Percentiles rank a stretch among this genome's conserved stretches.
Conservation (phyloP, 2,113 vertebrate species). For the Henicopernis longicauda region DNA sequence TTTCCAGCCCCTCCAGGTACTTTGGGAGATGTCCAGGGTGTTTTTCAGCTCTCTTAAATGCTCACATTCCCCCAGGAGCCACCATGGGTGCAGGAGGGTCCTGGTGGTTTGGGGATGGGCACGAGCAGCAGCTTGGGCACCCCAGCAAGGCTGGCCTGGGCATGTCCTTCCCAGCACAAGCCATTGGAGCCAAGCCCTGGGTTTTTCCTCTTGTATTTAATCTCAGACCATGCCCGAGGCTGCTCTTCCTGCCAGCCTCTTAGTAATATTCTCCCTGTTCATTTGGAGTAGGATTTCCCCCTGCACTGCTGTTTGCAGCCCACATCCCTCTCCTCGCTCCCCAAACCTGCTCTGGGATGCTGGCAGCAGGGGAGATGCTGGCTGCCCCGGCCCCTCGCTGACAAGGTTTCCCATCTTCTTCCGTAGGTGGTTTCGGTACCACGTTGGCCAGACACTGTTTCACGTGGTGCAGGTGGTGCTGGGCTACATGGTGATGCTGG, state of each 20-base stretch:
- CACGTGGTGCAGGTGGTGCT: constrained; percentile 87
- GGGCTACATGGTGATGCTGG: constrained; percentile 92
- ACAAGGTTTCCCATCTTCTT: not conserved
- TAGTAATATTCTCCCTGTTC: rapidly evolving
- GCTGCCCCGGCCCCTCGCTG: not conserved
- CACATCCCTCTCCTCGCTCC: not conserved
- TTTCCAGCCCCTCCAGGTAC: not conserved
- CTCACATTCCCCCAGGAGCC: not conserved
- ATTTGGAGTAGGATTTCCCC: not conserved
- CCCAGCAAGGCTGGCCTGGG: not conserved
- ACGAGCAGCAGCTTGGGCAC: not conserved
- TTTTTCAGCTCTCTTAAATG: not conserved
- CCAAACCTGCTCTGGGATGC: rapidly evolving
- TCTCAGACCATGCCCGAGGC: not conserved
- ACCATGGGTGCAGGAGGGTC: not conserved
- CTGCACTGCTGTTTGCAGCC: not conserved
- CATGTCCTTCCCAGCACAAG: not conserved
- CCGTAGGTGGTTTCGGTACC: constrained; percentile 76
- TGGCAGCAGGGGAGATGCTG: rapidly evolving
- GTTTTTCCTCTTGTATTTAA: not conserved
- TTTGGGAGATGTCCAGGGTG: not conserved
- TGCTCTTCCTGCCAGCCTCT: not conserved
- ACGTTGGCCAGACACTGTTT: constrained; percentile 76
- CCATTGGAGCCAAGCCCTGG: not conserved
- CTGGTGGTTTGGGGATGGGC: rapidly evolving